phyloP scores from a whole-genome alignment of 2,113 vertebrate species.

The Gnathonemus echidnorhynchus region DNA sequence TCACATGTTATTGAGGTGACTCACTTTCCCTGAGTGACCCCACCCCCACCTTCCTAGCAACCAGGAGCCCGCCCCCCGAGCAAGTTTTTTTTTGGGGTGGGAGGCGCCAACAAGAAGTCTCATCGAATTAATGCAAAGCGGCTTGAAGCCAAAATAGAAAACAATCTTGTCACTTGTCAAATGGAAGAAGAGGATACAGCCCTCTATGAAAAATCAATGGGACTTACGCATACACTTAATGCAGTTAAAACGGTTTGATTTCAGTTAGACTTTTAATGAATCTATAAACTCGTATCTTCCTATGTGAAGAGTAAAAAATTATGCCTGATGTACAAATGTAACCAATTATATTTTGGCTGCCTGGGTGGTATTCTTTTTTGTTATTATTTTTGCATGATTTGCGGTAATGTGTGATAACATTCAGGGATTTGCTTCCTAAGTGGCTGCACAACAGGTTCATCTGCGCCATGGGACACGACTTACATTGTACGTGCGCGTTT shows the following conservation, averaged over 20 bases:
- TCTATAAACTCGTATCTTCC: neutral
- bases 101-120: neutral
- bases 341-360: neutral
- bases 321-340: conserved; percentile 15
- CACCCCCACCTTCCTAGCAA: neutral
- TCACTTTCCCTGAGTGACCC: neutral
- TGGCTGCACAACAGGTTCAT: conserved; percentile 10
- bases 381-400: conserved; percentile 10
- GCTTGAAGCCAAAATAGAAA: neutral
- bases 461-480: neutral
- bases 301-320: neutral
- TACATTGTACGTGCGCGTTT: conserved; percentile 20
- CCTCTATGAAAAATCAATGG: neutral
- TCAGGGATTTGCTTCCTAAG: conserved; percentile 14
- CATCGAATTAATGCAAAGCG: neutral
- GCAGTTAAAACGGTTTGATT: neutral
- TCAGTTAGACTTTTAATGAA: neutral
- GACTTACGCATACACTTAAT: neutral
- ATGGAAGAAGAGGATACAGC: neutral
- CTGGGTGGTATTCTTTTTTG: neutral
- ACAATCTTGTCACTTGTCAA: neutral
- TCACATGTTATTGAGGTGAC: neutral
- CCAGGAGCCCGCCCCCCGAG: neutral
- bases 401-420: neutral
- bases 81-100: neutral